phyloP scores from a whole-genome alignment of 2,888 invertebrate species.

The Micoletzkya japonica region DNA sequence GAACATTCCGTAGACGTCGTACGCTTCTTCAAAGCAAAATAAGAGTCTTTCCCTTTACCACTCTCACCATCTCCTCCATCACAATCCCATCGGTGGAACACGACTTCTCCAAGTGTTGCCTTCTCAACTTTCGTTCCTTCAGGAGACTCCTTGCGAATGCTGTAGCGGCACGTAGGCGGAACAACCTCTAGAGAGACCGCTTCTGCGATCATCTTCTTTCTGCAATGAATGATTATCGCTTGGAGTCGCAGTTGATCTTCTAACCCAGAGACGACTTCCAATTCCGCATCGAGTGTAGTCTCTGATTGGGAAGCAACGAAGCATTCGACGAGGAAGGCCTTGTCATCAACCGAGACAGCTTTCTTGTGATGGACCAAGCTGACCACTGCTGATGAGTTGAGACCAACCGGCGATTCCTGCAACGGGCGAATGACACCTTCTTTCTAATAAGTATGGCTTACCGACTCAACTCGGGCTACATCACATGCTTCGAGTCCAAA shows the following conservation, averaged over 20 bases:
- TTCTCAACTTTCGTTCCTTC: slow-evolving; percentile 51
- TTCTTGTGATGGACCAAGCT: slow-evolving; percentile 37
- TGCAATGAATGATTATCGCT: slow-evolving; percentile 22
- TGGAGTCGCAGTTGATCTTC: not conserved
- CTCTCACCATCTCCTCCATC: slow-evolving; percentile 47
- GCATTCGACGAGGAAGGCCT: slow-evolving; percentile 46
- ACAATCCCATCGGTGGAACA: slow-evolving; percentile 63
- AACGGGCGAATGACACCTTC: not conserved
- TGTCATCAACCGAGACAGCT: slow-evolving; percentile 33
- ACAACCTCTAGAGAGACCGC: slow-evolving; percentile 52
- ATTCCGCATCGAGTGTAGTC: slow-evolving; percentile 44
- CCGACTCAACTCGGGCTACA: slow-evolving; percentile 35
- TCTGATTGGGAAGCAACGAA: slow-evolving; percentile 37
- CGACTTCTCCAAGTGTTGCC: slow-evolving; percentile 55
- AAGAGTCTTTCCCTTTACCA: not conserved
- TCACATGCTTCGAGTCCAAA: slow-evolving; percentile 37
- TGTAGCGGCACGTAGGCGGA: slow-evolving; percentile 58
- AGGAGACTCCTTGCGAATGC: slow-evolving; percentile 51
- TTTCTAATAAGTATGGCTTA: slow-evolving; percentile 25
- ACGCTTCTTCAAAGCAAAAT: slow-evolving; percentile 43
- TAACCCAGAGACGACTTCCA: slow-evolving; percentile 44
- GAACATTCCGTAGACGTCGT: slow-evolving; percentile 53
- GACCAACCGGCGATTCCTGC: slow-evolving; percentile 34
- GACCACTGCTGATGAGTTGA: slow-evolving; percentile 40
- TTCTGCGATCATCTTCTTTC: slow-evolving; percentile 45